Evolutionary conservation across 2,113 vertebrate genomes (phyloP).

Genomic region (Takifugu flavidus): DNA sequence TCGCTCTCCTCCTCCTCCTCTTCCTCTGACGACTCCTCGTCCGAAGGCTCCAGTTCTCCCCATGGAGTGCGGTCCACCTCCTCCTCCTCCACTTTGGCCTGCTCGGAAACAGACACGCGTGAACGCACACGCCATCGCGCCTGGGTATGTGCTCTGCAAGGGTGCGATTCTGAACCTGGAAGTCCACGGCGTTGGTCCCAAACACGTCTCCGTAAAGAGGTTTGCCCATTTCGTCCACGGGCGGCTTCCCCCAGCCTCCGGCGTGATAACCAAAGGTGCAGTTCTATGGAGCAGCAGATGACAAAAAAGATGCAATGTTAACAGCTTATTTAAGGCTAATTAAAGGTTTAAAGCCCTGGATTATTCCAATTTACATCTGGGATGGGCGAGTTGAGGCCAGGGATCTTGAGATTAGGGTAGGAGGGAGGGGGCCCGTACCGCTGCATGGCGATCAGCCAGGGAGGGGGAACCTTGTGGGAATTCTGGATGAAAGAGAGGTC

Average conservation of each 20-base stretch:
- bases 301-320: background rate
- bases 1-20: conserved; percentile 94
- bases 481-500: conserved; percentile 71
- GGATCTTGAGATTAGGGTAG: conserved; percentile 91
- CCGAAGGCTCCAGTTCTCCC: conserved; percentile 90
- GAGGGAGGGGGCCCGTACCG: conserved; percentile 88
- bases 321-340: background rate
- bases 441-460: conserved; percentile 93
- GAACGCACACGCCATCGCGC: too few species aligned
- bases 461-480: conserved; percentile 90
- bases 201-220: conserved; percentile 92
- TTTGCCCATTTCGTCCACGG: conserved; percentile 87
- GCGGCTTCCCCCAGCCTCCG: conserved; percentile 92
- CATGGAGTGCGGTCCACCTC: conserved; percentile 87
- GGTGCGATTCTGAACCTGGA: conserved; percentile 73
- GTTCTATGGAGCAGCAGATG: conserved; percentile 63
- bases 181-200: conserved; percentile 86
- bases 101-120: background rate
- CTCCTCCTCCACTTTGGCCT: conserved; percentile 90
- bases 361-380: conserved; percentile 75
- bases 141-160: background rate
- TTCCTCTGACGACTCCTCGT: conserved; percentile 90
- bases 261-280: conserved; percentile 92
- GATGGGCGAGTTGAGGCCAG: conserved; percentile 87
- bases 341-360: too few species aligned